A percentile compares a stretch with the other conserved stretches of the same genome.
Evolutionary conservation across 2,113 vertebrate species (phyloP).

Genomic region (Chaetura pelagica): DNA sequence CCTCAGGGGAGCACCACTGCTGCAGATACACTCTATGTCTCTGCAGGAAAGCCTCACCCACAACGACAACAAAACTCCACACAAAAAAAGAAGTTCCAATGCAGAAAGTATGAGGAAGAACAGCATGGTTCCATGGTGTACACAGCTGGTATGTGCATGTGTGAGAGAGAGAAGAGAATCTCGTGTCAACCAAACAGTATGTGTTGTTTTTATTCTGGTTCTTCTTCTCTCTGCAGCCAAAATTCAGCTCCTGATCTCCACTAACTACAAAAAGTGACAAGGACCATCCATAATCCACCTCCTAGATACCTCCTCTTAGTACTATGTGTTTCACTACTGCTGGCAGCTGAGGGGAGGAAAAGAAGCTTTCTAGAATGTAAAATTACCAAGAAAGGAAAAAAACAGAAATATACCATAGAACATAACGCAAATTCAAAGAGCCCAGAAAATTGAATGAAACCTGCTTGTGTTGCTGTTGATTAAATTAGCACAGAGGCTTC

Average conservation of each 20-base stretch:
- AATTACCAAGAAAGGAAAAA: background rate
- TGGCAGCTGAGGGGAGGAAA: background rate
- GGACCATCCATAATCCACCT: background rate
- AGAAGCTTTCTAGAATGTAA: background rate
- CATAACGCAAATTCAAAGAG: background rate
- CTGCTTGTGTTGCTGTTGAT: background rate
- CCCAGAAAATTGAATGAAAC: background rate
- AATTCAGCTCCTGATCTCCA: background rate
- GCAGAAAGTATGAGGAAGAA: background rate
- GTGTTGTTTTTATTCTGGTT: background rate
- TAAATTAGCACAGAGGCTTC: background rate
- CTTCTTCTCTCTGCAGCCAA: background rate
- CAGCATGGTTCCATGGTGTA: background rate
- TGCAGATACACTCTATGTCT: background rate
- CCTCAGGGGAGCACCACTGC: background rate
- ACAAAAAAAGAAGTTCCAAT: background rate
- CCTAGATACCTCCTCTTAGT: background rate
- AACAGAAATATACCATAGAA: background rate
- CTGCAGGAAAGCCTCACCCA: background rate
- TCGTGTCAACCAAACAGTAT: background rate
- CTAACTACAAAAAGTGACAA: background rate
- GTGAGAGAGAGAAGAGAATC: background rate
- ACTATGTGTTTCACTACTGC: background rate
- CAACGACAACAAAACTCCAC: background rate
- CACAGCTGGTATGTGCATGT: background rate